Conservation (phyloP, 2,797 vertebrate species). For the Myotis pilosus region DNA sequence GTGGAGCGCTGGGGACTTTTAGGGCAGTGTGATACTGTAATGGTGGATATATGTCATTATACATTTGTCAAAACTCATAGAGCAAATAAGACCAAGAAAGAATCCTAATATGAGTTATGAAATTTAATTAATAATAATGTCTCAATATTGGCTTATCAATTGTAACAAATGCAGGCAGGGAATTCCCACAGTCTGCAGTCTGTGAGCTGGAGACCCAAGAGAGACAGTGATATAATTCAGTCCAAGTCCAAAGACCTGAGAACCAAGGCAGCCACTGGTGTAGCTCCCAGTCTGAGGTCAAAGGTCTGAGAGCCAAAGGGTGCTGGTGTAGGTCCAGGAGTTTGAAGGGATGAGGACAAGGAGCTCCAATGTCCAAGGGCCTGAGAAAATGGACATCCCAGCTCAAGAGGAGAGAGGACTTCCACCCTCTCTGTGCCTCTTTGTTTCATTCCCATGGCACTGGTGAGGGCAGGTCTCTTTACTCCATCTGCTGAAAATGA, state of each 20-base stretch:
- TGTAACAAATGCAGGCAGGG: not conserved
- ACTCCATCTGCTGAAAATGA: not conserved
- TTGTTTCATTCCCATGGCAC: not conserved
- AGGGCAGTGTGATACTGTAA: not conserved
- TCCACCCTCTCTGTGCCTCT: not conserved
- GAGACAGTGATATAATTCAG: not conserved
- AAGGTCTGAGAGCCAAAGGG: not conserved
- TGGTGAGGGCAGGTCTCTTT: not conserved
- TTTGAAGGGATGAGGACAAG: not conserved
- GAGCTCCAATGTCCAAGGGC: not conserved
- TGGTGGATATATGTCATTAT: too few species aligned
- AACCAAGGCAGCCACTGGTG: not conserved
- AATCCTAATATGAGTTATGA: not conserved
- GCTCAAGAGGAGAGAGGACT: not conserved
- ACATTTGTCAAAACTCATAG: not conserved
- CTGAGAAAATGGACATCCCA: not conserved
- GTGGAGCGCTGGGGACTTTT: not conserved
- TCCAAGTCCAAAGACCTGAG: not conserved
- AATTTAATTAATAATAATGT: not conserved
- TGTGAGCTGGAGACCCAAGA: not conserved
- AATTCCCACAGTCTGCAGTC: not conserved
- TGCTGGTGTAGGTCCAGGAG: not conserved
- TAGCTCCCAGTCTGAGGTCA: not conserved
- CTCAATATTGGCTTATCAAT: not conserved
- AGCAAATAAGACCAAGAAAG: not conserved